Conservation (phyloP, 2,888 invertebrate species). For the Microctonus brassicae region DNA sequence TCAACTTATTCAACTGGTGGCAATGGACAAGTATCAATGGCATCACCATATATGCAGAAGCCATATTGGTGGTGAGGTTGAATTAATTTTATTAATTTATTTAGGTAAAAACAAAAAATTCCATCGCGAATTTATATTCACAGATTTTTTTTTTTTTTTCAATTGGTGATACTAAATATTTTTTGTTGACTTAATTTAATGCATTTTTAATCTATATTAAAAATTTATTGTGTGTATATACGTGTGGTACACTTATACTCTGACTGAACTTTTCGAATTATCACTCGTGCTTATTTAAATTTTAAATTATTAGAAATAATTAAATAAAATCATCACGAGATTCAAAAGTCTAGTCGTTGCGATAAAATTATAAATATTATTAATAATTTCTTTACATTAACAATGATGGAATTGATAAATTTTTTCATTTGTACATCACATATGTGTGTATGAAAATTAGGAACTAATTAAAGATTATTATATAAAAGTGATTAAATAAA, state of each 20-base stretch:
- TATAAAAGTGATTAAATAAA: background rate
- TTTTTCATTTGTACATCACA: background rate
- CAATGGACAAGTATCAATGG: constrained; percentile 62
- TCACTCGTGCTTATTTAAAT: no score
- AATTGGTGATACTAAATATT: background rate
- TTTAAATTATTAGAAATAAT: no score
- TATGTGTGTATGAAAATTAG: background rate
- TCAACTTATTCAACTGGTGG: constrained; percentile 50
- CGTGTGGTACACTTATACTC: no score
- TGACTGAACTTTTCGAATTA: background rate
- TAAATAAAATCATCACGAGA: no score
- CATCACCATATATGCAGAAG: constrained; percentile 63
- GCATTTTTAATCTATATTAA: background rate
- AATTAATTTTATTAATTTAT: constrained; percentile 2
- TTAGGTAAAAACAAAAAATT: background rate
- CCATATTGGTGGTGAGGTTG: constrained; percentile 74
- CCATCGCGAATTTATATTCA: background rate
- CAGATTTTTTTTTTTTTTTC: background rate
- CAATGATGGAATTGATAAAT: background rate
- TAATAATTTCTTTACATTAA: background rate
- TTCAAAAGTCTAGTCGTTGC: constrained; percentile 2
- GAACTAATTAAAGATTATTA: background rate
- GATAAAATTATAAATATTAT: background rate
- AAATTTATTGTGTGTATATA: background rate
- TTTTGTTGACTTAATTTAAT: background rate